Conservation (phyloP, 2,797 vertebrate species). For the Enteromius argenteus region DNA sequence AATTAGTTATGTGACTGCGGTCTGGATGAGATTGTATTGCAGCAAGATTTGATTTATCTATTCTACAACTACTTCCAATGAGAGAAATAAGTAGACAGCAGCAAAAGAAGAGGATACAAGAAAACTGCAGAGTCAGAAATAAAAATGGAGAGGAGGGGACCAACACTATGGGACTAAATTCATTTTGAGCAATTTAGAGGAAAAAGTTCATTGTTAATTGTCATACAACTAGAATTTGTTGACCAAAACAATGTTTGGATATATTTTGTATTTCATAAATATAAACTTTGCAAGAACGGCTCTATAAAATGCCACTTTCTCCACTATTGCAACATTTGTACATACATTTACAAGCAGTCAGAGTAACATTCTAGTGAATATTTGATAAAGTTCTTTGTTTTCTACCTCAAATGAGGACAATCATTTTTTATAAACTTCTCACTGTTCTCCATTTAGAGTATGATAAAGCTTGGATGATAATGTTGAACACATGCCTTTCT, state of each 20-base stretch:
- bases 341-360: conserved; percentile 16
- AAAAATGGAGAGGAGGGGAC: not conserved
- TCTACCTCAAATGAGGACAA: conserved; percentile 21
- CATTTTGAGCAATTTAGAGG: not conserved
- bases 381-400: conserved; percentile 36
- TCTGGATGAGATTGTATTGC: conserved; percentile 30
- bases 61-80: conserved; percentile 10
- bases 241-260: not conserved
- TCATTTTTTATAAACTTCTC: conserved; percentile 25
- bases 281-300: not conserved
- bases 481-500: conserved; percentile 30
- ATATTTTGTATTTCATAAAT: not conserved
- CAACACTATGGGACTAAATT: not conserved
- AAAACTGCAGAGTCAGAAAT: not conserved
- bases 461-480: conserved; percentile 44
- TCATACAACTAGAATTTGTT: not conserved
- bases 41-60: conserved; percentile 27
- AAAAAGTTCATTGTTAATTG: not conserved
- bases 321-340: not conserved
- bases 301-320: not conserved
- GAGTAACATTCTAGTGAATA: conserved; percentile 15
- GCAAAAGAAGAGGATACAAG: not conserved
- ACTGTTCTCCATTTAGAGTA: conserved; percentile 43
- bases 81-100: conserved; percentile 3
- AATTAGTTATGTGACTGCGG: conserved; percentile 34